phyloP scores from a whole-genome alignment of 2,797 vertebrate species.

The Anableps anableps region DNA sequence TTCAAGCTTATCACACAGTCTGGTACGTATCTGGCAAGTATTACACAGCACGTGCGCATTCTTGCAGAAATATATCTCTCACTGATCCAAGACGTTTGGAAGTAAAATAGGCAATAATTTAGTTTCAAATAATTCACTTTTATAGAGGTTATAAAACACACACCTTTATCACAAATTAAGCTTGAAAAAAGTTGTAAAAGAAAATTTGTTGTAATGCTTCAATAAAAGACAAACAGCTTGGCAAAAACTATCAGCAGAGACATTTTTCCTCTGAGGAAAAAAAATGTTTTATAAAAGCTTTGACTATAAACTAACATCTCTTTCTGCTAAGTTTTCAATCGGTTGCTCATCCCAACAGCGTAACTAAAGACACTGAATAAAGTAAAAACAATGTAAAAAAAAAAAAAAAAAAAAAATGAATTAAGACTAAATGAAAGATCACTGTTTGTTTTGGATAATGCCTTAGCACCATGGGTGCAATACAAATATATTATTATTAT shows the following conservation, averaged over 20 bases:
- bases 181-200: constrained; percentile 1
- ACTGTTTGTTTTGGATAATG: not conserved
- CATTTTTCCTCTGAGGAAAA: not conserved
- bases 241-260: not conserved
- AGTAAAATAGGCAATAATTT: not conserved
- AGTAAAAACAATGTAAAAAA: not conserved
- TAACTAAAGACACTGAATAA: constrained; percentile 14
- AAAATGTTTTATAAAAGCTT: not conserved
- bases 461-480: not conserved
- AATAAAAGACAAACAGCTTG: constrained; percentile 8
- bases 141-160: not conserved
- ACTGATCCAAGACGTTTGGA: not conserved
- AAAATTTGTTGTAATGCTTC: not conserved
- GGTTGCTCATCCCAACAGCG: constrained; percentile 37
- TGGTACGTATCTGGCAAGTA: not conserved
- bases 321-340: constrained; percentile 21
- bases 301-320: not conserved
- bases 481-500: not conserved
- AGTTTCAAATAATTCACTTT: not conserved
- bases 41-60: not conserved
- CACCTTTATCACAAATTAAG: not conserved
- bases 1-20: constrained; percentile 13
- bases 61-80: not conserved
- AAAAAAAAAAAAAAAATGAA: not conserved
- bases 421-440: not conserved